phyloP scores from a whole-genome alignment of 1,140 invertebrate genomes.

The Cecropterus lyciades region DNA sequence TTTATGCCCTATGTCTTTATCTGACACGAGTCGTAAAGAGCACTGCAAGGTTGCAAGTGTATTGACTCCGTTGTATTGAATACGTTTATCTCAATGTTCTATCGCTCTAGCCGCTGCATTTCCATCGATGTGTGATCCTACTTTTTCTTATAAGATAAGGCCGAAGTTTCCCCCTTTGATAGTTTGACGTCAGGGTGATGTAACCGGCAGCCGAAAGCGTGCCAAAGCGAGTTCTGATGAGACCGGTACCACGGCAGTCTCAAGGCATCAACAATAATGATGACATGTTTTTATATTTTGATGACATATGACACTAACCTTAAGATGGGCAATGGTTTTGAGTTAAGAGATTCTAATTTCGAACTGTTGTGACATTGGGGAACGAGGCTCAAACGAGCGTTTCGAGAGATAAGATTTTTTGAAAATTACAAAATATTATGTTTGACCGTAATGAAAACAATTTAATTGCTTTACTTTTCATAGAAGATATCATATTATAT shows the following conservation, averaged over 20 bases:
- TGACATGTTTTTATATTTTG: slow-evolving; percentile 16
- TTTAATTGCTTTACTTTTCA: too few species aligned
- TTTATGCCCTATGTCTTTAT: slow-evolving; percentile 81
- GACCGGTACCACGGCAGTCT: slow-evolving; percentile 47
- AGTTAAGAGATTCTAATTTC: background rate
- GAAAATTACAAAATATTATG: background rate
- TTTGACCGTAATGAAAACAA: background rate
- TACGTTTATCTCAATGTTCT: slow-evolving; percentile 68
- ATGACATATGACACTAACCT: background rate
- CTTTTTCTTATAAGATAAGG: slow-evolving; percentile 52
- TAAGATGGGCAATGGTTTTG: background rate
- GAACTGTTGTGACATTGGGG: background rate
- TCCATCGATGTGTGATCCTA: slow-evolving; percentile 49
- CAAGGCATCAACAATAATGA: slow-evolving; percentile 24
- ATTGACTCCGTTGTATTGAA: slow-evolving; percentile 78
- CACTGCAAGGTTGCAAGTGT: slow-evolving; percentile 82
- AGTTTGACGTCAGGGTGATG: slow-evolving; percentile 75
- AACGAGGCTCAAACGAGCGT: background rate
- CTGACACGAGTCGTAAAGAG: slow-evolving; percentile 78
- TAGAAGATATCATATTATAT: too few species aligned
- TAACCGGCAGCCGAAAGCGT: slow-evolving; percentile 62
- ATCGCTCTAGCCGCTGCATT: slow-evolving; percentile 66
- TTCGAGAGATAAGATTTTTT: background rate
- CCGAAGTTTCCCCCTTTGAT: slow-evolving; percentile 64
- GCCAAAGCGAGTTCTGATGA: slow-evolving; percentile 61